phyloP scores from a whole-genome alignment of 2,113 vertebrate species.

The Pterocles gutturalis region DNA sequence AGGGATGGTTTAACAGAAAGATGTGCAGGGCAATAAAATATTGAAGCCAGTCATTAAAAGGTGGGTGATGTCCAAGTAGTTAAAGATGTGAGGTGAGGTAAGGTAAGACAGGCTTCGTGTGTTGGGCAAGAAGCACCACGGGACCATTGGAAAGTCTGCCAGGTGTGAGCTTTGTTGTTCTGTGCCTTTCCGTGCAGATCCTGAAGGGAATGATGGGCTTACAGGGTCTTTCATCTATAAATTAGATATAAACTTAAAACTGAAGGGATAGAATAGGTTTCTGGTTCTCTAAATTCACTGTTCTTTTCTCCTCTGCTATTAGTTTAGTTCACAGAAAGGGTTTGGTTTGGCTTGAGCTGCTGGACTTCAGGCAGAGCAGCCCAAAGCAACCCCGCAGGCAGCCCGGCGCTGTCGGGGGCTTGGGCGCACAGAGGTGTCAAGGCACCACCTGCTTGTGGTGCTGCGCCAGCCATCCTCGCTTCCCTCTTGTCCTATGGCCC shows the following conservation, averaged over 20 bases:
- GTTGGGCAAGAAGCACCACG: not conserved
- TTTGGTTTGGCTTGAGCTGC: not conserved
- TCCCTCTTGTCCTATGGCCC: not conserved
- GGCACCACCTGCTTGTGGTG: rapidly evolving
- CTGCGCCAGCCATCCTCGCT: not conserved
- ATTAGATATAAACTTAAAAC: not conserved
- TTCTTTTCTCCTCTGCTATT: not conserved
- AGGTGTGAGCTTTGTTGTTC: not conserved
- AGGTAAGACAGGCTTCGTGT: rapidly evolving
- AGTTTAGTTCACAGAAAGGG: not conserved
- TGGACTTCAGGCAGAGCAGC: not conserved
- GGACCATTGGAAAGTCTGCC: rapidly evolving
- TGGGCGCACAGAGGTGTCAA: rapidly evolving
- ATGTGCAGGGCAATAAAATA: not conserved
- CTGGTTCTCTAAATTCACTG: not conserved
- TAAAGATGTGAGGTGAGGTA: not conserved
- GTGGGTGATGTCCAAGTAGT: not conserved
- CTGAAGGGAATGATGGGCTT: not conserved
- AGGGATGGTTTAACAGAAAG: constrained; percentile 32
- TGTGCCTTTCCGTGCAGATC: not conserved
- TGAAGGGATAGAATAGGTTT: not conserved
- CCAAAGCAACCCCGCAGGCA: not conserved
- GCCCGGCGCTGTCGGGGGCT: not conserved
- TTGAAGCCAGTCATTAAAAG: not conserved
- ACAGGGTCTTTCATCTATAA: not conserved